A percentile compares a stretch with the other conserved stretches of the same genome.
phyloP scores from a whole-genome alignment of 2,113 vertebrate genomes.

The Callipepla squamata region DNA sequence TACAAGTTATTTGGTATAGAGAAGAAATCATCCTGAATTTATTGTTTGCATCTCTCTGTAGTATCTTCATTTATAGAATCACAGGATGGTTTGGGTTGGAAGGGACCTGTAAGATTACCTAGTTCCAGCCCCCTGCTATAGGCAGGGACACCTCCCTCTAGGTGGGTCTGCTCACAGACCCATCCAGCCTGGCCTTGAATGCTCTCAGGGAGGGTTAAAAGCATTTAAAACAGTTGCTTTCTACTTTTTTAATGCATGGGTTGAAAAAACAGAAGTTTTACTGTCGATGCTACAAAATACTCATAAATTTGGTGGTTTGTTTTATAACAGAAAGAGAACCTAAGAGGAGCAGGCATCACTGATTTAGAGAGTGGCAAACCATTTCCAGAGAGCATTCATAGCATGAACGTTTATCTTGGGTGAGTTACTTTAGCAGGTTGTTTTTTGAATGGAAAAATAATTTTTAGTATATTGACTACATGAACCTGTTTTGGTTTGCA shows the following conservation, averaged over 20 bases:
- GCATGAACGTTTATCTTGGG: conserved; percentile 89
- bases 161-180: too few relatives aligned
- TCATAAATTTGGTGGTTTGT: not conserved
- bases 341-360: conserved; percentile 74
- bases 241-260: not conserved
- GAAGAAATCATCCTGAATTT: not conserved
- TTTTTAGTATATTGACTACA: not conserved
- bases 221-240: not conserved
- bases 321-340: conserved; percentile 77
- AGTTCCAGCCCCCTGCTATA: too few relatives aligned
- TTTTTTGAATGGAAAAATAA: not conserved
- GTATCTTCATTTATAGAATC: not conserved
- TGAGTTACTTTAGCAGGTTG: conserved; percentile 46
- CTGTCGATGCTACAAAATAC: not conserved
- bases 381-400: conserved; percentile 83
- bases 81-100: too few relatives aligned
- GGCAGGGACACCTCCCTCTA: too few relatives aligned
- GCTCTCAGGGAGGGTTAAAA: not conserved
- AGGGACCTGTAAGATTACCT: too few relatives aligned
- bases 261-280: not conserved
- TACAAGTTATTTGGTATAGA: not conserved
- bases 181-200: too few relatives aligned
- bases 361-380: conserved; percentile 65
- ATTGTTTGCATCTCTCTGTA: not conserved
- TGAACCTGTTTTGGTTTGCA: not conserved